A percentile compares a stretch with the other conserved stretches of the same genome.
Evolutionary conservation across 1,140 invertebrate genomes (phyloP).

Genomic region (Halesus radiatus): DNA sequence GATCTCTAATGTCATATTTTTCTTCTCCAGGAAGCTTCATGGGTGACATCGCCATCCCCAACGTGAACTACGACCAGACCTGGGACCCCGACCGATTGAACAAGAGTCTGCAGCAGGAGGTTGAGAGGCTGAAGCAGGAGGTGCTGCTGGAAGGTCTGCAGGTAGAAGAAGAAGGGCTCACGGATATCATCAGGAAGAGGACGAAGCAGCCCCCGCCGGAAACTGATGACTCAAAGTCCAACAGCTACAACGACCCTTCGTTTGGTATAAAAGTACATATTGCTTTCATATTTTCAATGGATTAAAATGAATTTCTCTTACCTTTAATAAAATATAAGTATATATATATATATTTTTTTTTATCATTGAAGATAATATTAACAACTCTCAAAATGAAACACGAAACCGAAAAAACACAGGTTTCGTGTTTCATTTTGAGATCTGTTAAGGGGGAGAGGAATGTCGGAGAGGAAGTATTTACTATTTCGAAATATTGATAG

Average conservation of each 20-base stretch:
- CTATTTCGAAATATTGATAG: too few relatives aligned
- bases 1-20: too few relatives aligned
- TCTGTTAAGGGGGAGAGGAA: too few relatives aligned
- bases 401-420: too few relatives aligned
- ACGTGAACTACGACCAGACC: slow-evolving; percentile 72
- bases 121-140: slow-evolving; percentile 84
- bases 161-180: slow-evolving; percentile 85
- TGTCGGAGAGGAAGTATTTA: too few relatives aligned
- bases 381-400: too few relatives aligned
- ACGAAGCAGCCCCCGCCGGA: slow-evolving; percentile 72
- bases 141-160: slow-evolving; percentile 83
- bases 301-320: too few relatives aligned
- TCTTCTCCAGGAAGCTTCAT: slow-evolving; percentile 78
- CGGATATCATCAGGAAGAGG: slow-evolving; percentile 77
- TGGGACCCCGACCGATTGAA: slow-evolving; percentile 73
- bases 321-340: too few relatives aligned
- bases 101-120: slow-evolving; percentile 78
- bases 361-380: too few relatives aligned
- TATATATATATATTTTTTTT: too few relatives aligned
- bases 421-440: too few relatives aligned
- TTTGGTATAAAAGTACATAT: slow-evolving; percentile 63
- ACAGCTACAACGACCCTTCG: slow-evolving; percentile 71
- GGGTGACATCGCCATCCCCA: slow-evolving; percentile 85
- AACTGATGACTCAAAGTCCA: slow-evolving; percentile 63
- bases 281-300: too few relatives aligned